Conservation (phyloP, 1,140 invertebrate genomes). For the Goniozus legneri region DNA sequence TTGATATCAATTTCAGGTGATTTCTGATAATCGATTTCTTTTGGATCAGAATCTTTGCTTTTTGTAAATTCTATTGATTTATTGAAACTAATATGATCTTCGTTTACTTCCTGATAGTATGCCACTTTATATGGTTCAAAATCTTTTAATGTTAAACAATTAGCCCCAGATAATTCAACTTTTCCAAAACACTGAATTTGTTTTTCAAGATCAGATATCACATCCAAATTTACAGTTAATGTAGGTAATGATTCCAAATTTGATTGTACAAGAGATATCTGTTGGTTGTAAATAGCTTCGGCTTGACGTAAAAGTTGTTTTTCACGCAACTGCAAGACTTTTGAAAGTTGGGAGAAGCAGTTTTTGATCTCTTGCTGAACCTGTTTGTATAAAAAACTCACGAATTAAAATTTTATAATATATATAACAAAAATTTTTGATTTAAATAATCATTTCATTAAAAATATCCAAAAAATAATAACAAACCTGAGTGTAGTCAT, state of each 20-base stretch:
- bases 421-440: neutral
- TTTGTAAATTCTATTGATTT: constrained; percentile 49
- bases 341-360: constrained; percentile 51
- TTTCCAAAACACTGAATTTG: constrained; percentile 52
- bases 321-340: constrained; percentile 51
- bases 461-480: neutral
- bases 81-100: constrained; percentile 54
- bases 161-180: constrained; percentile 51
- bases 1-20: constrained; percentile 7
- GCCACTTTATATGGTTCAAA: constrained; percentile 46
- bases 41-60: constrained; percentile 14
- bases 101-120: constrained; percentile 47
- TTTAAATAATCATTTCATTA: neutral
- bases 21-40: constrained; percentile 6
- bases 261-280: constrained; percentile 44
- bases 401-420: neutral
- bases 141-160: constrained; percentile 45
- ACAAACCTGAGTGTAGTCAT: constrained; percentile 33
- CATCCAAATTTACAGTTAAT: constrained; percentile 41
- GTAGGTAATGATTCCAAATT: constrained; percentile 33
- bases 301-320: constrained; percentile 56
- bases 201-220: constrained; percentile 43
- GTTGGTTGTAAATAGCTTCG: constrained; percentile 54
- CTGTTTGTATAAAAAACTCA: constrained; percentile 29
- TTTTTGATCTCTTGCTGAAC: constrained; percentile 50